A percentile compares a stretch with the other conserved stretches of the same genome.
These are phyloP conservation scores for Charaxes varanes DNA, from an alignment of 1,140 invertebrate genomes.

Conservation along the genomic window DNA sequence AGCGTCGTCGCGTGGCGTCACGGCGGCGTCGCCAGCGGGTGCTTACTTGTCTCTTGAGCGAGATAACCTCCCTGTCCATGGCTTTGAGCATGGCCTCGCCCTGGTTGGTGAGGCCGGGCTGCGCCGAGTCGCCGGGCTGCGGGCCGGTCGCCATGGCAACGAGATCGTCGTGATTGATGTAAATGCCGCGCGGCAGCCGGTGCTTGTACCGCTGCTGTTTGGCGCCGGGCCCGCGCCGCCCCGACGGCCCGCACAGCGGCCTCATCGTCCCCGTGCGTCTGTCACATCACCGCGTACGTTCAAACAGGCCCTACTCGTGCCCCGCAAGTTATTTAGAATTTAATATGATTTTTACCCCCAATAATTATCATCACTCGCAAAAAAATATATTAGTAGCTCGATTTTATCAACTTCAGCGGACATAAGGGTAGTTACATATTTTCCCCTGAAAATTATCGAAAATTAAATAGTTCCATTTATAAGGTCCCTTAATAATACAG, in stretches of 20 bases:
- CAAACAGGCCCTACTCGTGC: conserved; percentile 40
- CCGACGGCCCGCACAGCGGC: conserved; percentile 80
- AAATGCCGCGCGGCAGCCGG: conserved; percentile 95
- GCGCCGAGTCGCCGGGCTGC: conserved; percentile 66
- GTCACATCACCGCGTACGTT: conserved; percentile 55
- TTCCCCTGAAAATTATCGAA: no score
- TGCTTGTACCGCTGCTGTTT: conserved; percentile 88
- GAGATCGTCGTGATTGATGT: conserved; percentile 97
- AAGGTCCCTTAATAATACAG: no score
- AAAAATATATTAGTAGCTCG: no score
- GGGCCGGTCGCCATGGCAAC: conserved; percentile 86
- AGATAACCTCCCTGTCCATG: conserved; percentile 94
- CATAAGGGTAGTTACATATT: no score
- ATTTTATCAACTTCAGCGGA: no score
- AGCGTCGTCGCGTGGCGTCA: conserved; percentile 32
- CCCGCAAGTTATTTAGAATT: no score
- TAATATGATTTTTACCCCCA: no score
- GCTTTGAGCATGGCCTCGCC: conserved; percentile 90
- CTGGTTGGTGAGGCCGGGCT: conserved; percentile 77
- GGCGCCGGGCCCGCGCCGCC: conserved; percentile 63
- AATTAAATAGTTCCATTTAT: no score
- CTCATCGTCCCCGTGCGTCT: conserved; percentile 85
- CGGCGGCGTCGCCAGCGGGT: no score
- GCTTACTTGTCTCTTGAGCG: conserved; percentile 92
- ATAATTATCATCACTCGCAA: no score